Percentiles rank a stretch among this genome's conserved stretches.
These are phyloP conservation scores for Plodia interpunctella DNA, from an alignment of 1,140 invertebrate genomes.

Conservation along the genomic window DNA sequence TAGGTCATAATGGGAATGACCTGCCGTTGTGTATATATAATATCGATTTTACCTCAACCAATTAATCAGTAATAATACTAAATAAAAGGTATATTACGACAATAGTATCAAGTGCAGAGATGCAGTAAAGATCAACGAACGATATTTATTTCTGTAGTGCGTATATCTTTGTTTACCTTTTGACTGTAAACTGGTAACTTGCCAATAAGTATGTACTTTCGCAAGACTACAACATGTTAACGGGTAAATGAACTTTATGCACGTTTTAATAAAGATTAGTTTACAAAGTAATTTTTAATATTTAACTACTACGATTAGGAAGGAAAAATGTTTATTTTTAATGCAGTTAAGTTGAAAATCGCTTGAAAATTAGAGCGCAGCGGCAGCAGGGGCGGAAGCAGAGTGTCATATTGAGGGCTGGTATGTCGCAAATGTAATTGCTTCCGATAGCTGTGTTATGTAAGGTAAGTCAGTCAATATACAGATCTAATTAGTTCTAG, in stretches of 20 bases:
- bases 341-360: background rate
- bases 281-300: background rate
- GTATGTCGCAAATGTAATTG: background rate
- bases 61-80: too few species aligned
- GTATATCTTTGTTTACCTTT: conserved; percentile 27
- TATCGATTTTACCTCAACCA: too few species aligned
- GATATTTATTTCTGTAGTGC: conserved; percentile 31
- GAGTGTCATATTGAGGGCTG: background rate
- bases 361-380: background rate
- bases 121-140: conserved; percentile 25
- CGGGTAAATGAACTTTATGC: background rate
- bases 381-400: background rate
- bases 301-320: background rate
- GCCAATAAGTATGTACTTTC: conserved; percentile 21
- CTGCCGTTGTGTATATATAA: too few species aligned
- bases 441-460: background rate
- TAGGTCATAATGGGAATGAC: too few species aligned
- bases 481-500: too few species aligned
- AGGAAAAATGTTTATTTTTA: background rate
- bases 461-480: background rate
- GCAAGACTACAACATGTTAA: conserved; percentile 21
- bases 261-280: background rate
- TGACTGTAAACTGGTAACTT: conserved; percentile 19
- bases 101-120: too few species aligned
- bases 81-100: too few species aligned